Percentiles rank a stretch among this genome's conserved stretches.
These are phyloP conservation scores for Spea multiplicata DNA, from an alignment of 2,113 vertebrate species.

Conservation along the genomic window DNA sequence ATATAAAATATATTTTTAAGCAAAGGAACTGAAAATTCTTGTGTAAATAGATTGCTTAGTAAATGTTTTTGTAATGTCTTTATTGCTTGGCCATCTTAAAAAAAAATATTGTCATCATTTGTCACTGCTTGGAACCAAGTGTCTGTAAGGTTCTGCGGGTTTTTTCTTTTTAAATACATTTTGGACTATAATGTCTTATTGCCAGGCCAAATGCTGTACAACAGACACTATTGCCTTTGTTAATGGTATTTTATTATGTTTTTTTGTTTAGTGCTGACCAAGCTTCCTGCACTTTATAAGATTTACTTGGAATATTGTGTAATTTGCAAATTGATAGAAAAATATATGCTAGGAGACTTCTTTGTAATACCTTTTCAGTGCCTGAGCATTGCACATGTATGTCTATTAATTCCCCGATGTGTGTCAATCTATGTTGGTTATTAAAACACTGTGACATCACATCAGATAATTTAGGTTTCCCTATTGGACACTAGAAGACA, in stretches of 20 bases:
- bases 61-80: constrained; percentile 47
- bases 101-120: constrained; percentile 39
- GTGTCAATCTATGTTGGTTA: background rate
- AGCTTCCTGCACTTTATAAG: constrained; percentile 41
- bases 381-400: constrained; percentile 4
- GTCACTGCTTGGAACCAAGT: constrained; percentile 16
- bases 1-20: constrained; percentile 77
- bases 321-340: constrained; percentile 34
- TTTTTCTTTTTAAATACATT: background rate
- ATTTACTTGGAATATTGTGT: constrained; percentile 32
- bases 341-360: constrained; percentile 21
- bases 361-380: constrained; percentile 10
- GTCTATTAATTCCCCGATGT: background rate
- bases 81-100: constrained; percentile 63
- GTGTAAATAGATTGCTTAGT: constrained; percentile 67
- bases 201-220: constrained; percentile 33
- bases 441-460: background rate
- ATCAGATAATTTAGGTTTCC: background rate
- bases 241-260: constrained; percentile 29
- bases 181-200: constrained; percentile 28
- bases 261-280: constrained; percentile 38
- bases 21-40: constrained; percentile 64
- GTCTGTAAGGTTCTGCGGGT: constrained; percentile 19
- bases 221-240: constrained; percentile 38
- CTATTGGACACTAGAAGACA: background rate